phyloP scores from a whole-genome alignment of 2,797 vertebrate species.

The Alcedo atthis region DNA sequence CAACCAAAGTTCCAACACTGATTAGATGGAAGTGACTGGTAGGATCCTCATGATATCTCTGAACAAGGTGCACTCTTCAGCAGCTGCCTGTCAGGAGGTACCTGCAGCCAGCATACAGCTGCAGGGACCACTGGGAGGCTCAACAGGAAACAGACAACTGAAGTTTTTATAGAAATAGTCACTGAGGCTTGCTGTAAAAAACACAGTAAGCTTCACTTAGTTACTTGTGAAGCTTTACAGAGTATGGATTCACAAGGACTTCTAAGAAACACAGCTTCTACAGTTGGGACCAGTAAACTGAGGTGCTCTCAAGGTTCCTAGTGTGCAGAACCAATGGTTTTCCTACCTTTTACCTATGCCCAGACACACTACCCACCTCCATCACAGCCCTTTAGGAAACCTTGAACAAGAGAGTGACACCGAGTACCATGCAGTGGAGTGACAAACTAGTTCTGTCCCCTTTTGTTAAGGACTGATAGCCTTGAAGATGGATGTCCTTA shows the following conservation, averaged over 20 bases:
- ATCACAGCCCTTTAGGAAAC: not conserved
- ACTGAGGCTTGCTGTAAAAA: not conserved
- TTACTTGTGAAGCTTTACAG: not conserved
- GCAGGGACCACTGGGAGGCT: not conserved
- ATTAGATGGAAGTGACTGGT: not conserved
- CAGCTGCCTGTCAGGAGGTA: not conserved
- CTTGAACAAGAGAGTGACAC: not conserved
- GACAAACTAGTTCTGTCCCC: not conserved
- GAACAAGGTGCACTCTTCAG: not conserved
- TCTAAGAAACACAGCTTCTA: not conserved
- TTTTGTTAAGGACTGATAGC: not conserved
- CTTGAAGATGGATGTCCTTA: not conserved
- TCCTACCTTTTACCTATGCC: not conserved
- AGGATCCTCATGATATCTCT: not conserved
- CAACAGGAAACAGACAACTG: not conserved
- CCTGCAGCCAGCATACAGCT: not conserved
- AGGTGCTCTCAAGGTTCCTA: not conserved
- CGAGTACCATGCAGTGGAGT: not conserved
- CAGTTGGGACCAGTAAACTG: not conserved
- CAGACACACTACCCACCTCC: accelerated
- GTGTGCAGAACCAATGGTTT: not conserved
- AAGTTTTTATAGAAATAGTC: not conserved
- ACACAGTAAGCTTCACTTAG: not conserved
- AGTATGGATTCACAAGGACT: not conserved
- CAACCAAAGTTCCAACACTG: not conserved